Evolutionary conservation across 2,113 vertebrate species (phyloP).

Genomic region (Anser brachyrhynchus): DNA sequence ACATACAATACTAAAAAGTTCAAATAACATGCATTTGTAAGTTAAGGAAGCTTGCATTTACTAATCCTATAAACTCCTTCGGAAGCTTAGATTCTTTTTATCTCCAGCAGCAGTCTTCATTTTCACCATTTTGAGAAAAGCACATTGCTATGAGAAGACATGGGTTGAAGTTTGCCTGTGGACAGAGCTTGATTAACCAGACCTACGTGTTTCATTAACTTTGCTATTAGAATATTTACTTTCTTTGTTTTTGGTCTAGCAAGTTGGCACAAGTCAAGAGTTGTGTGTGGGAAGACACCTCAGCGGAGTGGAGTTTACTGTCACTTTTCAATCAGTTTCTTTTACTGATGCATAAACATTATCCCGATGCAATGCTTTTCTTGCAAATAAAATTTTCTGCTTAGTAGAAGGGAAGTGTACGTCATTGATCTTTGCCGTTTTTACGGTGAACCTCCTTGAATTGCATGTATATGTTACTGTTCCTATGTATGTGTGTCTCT

Average conservation of each 20-base stretch:
- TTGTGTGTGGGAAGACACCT: slow-evolving; percentile 54
- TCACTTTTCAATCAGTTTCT: slow-evolving; percentile 51
- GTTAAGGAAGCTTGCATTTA: slow-evolving; percentile 73
- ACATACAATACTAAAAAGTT: background rate
- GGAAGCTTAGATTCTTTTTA: slow-evolving; percentile 44
- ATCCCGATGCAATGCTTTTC: slow-evolving; percentile 24
- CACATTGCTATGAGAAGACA: slow-evolving; percentile 33
- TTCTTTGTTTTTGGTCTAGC: slow-evolving; percentile 61
- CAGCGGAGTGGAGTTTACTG: slow-evolving; percentile 46
- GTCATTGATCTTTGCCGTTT: slow-evolving; percentile 45
- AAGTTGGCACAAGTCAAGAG: slow-evolving; percentile 48
- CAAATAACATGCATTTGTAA: slow-evolving; percentile 39
- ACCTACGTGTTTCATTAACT: background rate
- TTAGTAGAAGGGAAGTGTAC: slow-evolving; percentile 16
- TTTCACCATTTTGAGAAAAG: slow-evolving; percentile 40
- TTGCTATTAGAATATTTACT: slow-evolving; percentile 22
- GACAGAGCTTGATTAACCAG: slow-evolving; percentile 61
- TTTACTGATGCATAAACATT: slow-evolving; percentile 1
- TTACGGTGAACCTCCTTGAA: slow-evolving; percentile 85
- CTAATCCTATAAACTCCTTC: slow-evolving; percentile 29
- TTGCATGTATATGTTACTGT: slow-evolving; percentile 88
- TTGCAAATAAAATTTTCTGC: slow-evolving; percentile 1
- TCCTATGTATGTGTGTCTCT: slow-evolving; percentile 99
- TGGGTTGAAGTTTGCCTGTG: slow-evolving; percentile 54
- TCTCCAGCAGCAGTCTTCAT: slow-evolving; percentile 46